Base-by-base conservation (phyloP, 2,888 invertebrate genomes). In the Pasiphila rectangulata region DNA sequence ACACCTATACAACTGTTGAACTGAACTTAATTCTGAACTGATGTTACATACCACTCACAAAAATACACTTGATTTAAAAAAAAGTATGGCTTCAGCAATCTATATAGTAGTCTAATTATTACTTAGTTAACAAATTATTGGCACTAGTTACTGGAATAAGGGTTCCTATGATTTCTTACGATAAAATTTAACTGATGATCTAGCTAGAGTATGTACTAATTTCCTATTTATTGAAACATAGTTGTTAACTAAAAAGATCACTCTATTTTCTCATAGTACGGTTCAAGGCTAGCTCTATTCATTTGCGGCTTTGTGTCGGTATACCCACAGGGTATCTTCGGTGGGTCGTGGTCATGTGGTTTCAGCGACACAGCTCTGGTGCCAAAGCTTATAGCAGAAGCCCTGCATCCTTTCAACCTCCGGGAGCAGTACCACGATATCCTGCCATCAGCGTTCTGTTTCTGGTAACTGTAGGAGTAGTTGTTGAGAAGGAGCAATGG, bases 401-500 rank as follows among this genome's bases (percentile, higher is more conserved):
- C 82, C 32, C 76, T 72, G 59, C 88, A 88, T 0, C 88, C 88
- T 38, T 80, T 84, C 32, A 86, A 62, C 44, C 86, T 74, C 51
- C 83, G 63, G 0, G 88, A 88, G 51, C 88, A 88, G 59, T 87
- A 87, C 88, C 88, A 89, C 15, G 83, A 81, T 50, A 84, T 64
- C 29, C 84, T 69, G 1, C 86, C 87, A 52, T 85, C 76, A 4
- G 80, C 87, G 52, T 87, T 86, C 49, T 72, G 71, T 57, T 87
- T 86, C 63, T 88, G 87, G 47, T 77, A 86, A 52, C 85, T 87
- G 68, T 81, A 88, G 0, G 86, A 86, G 61, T 79, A 87, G 2
- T 82, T 83, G 3, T 63, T 54, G 13, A 84, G 67, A 4, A 84
- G 69, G 0, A 88, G 76, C 0, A 86, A 67, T 0, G 87, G 87